phyloP scores from a whole-genome alignment of 2,888 invertebrate genomes.

The Eretmocerus hayati region DNA sequence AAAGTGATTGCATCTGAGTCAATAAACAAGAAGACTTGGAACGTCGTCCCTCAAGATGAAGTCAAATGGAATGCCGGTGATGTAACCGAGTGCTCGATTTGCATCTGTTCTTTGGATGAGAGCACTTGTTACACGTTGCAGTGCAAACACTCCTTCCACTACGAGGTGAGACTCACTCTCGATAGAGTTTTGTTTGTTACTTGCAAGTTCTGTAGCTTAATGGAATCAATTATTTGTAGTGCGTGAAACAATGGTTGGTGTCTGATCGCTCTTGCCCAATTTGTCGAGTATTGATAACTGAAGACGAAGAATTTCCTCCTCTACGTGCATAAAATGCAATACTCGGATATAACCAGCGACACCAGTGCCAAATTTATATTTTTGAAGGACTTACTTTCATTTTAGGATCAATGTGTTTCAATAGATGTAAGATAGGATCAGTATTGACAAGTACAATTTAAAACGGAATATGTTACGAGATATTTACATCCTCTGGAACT shows the following conservation, averaged over 20 bases:
- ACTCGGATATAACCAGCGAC: too few species aligned
- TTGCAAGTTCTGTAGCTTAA: not conserved
- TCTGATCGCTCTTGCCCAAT: constrained; percentile 30
- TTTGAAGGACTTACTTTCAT: too few species aligned
- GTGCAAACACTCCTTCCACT: constrained; percentile 34
- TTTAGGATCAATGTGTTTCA: too few species aligned
- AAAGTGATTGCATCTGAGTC: too few species aligned
- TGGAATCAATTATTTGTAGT: constrained; percentile 26
- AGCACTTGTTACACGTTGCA: constrained; percentile 22
- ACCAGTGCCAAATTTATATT: too few species aligned
- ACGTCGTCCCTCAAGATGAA: constrained; percentile 10
- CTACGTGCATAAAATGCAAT: constrained; percentile 20
- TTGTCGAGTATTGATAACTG: constrained; percentile 27
- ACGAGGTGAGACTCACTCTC: constrained; percentile 27
- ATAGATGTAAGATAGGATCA: too few species aligned
- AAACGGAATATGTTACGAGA: too few species aligned
- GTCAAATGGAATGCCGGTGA: constrained; percentile 9
- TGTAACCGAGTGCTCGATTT: constrained; percentile 32
- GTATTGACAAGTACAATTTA: too few species aligned
- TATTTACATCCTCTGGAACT: too few species aligned
- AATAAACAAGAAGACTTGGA: constrained; percentile 25
- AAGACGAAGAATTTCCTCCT: constrained; percentile 34
- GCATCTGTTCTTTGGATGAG: constrained; percentile 21
- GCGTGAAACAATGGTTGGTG: constrained; percentile 30
- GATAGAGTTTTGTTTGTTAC: not conserved